These are phyloP conservation scores for Pilophorus perplexus DNA, from an alignment of 2,888 invertebrate genomes.

Conservation along the genomic window DNA sequence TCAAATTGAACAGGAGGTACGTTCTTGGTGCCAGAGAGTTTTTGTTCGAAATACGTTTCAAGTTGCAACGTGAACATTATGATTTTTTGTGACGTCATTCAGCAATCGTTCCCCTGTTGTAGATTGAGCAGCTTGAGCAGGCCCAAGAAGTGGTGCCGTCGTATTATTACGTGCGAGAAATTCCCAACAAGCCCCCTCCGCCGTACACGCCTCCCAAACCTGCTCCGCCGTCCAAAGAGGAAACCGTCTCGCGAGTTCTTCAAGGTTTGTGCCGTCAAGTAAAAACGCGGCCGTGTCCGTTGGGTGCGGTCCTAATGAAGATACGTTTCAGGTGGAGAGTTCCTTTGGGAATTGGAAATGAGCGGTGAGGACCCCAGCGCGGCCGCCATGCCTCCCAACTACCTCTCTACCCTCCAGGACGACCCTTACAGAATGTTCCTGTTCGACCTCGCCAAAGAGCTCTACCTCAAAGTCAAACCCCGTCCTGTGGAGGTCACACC, in stretches of 20 bases:
- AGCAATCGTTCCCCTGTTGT: not conserved
- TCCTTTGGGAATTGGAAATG: conserved; percentile 35
- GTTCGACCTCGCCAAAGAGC: conserved; percentile 44
- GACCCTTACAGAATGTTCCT: conserved; percentile 50
- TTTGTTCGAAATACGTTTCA: not conserved
- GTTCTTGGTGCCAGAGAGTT: not conserved
- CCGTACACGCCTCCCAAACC: conserved; percentile 64
- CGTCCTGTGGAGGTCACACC: conserved; percentile 15
- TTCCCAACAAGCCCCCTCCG: conserved; percentile 73
- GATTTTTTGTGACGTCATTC: not conserved
- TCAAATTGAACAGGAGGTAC: conserved; percentile 63
- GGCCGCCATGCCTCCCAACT: conserved; percentile 32
- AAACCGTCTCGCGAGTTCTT: conserved; percentile 52
- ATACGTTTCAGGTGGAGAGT: conserved; percentile 34
- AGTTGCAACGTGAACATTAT: not conserved
- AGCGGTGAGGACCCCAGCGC: conserved; percentile 41
- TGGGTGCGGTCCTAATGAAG: too few species aligned
- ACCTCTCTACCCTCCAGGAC: conserved; percentile 46
- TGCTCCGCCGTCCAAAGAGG: conserved; percentile 54
- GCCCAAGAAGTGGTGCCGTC: conserved; percentile 55
- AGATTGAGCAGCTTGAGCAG: conserved; percentile 61
- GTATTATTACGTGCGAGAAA: conserved; percentile 60
- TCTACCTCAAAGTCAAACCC: conserved; percentile 41
- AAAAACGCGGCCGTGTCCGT: not conserved
- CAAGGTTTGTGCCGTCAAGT: not conserved